phyloP scores from a whole-genome alignment of 92 coral and sea anemone genomes.

The Paragorgia papillata region DNA sequence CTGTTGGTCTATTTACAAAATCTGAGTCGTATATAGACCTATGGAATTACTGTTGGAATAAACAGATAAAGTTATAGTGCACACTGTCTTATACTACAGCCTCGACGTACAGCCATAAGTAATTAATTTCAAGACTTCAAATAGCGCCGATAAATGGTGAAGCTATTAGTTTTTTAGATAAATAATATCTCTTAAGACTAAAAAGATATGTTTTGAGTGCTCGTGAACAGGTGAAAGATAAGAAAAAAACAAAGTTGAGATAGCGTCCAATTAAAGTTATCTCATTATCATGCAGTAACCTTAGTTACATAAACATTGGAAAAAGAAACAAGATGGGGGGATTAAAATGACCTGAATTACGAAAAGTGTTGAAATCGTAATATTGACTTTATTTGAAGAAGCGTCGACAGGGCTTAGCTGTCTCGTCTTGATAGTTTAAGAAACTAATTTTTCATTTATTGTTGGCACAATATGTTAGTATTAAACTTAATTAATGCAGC shows the following conservation, averaged over 20 bases:
- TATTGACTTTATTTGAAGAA: constrained; percentile 1
- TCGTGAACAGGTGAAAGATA: not conserved
- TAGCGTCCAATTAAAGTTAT: constrained; percentile 13
- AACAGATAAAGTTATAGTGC: not conserved
- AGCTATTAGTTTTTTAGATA: constrained; percentile 15
- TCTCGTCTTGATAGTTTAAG: not conserved
- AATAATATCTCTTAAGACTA: constrained; percentile 20
- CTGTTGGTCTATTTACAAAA: no score
- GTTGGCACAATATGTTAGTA: no score
- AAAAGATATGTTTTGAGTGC: not conserved
- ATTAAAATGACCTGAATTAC: constrained; percentile 20
- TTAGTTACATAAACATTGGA: constrained; percentile 1
- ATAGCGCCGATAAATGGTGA: constrained; percentile 30
- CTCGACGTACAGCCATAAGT: no score
- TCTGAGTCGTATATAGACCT: not conserved
- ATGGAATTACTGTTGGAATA: not conserved
- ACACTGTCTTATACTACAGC: not conserved
- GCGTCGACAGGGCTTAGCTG: constrained; percentile 1
- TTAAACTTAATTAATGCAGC: no score
- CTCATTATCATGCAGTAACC: constrained; percentile 1
- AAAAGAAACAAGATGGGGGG: not conserved
- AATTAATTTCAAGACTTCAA: constrained; percentile 38
- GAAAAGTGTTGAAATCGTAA: constrained; percentile 1
- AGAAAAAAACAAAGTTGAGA: not conserved
- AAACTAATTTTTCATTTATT: no score